Conservation (phyloP, 2,888 invertebrate genomes). For the Megastigmus dorsalis region DNA sequence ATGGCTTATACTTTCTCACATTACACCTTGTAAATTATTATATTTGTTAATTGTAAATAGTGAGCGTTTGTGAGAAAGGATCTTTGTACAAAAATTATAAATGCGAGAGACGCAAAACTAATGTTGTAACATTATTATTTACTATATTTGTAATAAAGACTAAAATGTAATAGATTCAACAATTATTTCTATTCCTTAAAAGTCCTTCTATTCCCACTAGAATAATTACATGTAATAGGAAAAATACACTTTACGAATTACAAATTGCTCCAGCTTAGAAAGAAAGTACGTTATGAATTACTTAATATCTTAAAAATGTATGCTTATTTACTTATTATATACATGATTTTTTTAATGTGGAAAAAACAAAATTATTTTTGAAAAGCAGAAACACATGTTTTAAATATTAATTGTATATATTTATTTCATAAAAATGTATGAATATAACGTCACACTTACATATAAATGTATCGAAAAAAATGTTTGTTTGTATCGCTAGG, state of each 20-base stretch:
- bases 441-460: conserved; percentile 5
- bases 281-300: too few relatives aligned
- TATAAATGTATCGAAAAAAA: conserved; percentile 19
- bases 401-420: conserved; percentile 14
- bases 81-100: conserved; percentile 59
- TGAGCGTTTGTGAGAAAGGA: conserved; percentile 55
- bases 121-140: conserved; percentile 63
- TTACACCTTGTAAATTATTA: conserved; percentile 70
- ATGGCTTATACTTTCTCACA: conserved; percentile 48
- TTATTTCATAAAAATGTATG: conserved; percentile 48
- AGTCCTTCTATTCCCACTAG: too few relatives aligned
- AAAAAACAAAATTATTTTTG: neutral
- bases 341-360: too few relatives aligned
- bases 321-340: too few relatives aligned
- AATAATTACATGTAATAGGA: too few relatives aligned
- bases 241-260: too few relatives aligned
- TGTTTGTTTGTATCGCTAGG: neutral
- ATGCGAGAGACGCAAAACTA: conserved; percentile 56
- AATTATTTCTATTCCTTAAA: neutral
- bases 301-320: too few relatives aligned
- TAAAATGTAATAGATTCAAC: conserved; percentile 57
- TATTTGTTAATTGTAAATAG: conserved; percentile 67
- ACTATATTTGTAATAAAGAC: conserved; percentile 71
- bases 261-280: too few relatives aligned
- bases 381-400: too few relatives aligned